A percentile compares a stretch with the other conserved stretches of the same genome.
These are phyloP conservation scores for Brachypalpus laphriformis DNA, from an alignment of 2,888 invertebrate genomes.

Conservation along the genomic window DNA sequence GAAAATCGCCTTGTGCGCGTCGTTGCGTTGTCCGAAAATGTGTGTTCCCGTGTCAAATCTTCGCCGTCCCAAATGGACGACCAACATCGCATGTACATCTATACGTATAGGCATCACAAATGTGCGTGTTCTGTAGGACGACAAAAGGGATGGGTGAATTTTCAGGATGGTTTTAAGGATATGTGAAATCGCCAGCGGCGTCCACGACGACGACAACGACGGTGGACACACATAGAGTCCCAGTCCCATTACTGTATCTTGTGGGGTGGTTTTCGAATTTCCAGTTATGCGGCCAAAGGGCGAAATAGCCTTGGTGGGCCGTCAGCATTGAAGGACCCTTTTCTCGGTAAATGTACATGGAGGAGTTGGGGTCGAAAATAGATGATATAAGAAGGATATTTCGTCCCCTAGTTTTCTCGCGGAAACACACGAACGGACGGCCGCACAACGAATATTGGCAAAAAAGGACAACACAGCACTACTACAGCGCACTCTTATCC, in stretches of 20 bases:
- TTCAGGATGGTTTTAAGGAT: conserved; percentile 62
- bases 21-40: conserved; percentile 74
- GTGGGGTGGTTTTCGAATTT: conserved; percentile 54
- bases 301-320: conserved; percentile 56
- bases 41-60: conserved; percentile 72
- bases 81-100: conserved; percentile 16
- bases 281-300: conserved; percentile 47
- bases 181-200: conserved; percentile 66
- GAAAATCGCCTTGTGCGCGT: conserved; percentile 73
- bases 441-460: conserved; percentile 47
- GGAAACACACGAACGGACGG: conserved; percentile 49
- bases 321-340: conserved; percentile 56
- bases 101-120: conserved; percentile 32
- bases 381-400: conserved; percentile 64
- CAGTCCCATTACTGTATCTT: conserved; percentile 36
- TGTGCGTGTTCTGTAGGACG: conserved; percentile 58
- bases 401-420: conserved; percentile 67
- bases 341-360: conserved; percentile 37
- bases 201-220: conserved; percentile 3
- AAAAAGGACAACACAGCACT: conserved; percentile 44
- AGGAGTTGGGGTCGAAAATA: conserved; percentile 36
- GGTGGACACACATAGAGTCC: conserved; percentile 58
- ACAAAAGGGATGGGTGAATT: conserved; percentile 56
- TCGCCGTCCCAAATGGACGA: conserved; percentile 58
- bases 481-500: conserved; percentile 31